Evolutionary conservation across 2,797 vertebrate genomes (phyloP).

Genomic region (Melanotaenia maccullochi): DNA sequence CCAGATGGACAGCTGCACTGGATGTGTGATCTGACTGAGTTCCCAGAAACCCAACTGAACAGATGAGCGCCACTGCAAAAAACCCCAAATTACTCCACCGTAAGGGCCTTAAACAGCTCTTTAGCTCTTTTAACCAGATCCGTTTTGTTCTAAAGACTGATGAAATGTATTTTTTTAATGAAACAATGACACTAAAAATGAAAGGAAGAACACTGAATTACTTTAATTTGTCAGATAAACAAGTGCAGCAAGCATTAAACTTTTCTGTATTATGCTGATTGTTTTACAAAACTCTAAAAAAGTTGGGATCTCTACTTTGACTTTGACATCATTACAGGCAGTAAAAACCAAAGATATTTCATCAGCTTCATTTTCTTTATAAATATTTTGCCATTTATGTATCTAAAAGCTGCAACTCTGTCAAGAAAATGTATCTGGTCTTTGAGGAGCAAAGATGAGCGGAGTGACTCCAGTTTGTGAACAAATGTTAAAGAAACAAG

Average conservation of each 20-base stretch:
- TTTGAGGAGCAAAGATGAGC: background rate
- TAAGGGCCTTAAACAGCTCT: slow-evolving; percentile 1
- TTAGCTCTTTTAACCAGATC: slow-evolving; percentile 6
- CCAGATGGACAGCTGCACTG: slow-evolving; percentile 51
- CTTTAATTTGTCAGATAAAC: too few species aligned
- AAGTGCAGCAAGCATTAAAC: background rate
- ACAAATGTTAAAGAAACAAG: background rate
- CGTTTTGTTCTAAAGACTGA: background rate
- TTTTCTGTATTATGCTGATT: background rate
- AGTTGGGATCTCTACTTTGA: background rate
- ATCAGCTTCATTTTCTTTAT: background rate
- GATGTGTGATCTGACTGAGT: slow-evolving; percentile 44
- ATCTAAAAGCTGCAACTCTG: too few species aligned
- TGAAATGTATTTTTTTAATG: background rate
- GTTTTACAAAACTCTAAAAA: background rate
- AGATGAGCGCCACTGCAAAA: slow-evolving; percentile 26
- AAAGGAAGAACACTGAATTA: background rate
- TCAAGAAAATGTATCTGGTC: background rate
- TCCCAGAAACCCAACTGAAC: slow-evolving; percentile 43
- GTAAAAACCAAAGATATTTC: background rate
- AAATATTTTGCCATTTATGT: background rate
- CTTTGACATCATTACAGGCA: background rate
- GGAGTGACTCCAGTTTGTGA: background rate
- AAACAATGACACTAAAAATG: too few species aligned
- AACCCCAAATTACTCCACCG: background rate